Conservation (phyloP, 2,888 invertebrate species). For the Ellobium chinense region DNA sequence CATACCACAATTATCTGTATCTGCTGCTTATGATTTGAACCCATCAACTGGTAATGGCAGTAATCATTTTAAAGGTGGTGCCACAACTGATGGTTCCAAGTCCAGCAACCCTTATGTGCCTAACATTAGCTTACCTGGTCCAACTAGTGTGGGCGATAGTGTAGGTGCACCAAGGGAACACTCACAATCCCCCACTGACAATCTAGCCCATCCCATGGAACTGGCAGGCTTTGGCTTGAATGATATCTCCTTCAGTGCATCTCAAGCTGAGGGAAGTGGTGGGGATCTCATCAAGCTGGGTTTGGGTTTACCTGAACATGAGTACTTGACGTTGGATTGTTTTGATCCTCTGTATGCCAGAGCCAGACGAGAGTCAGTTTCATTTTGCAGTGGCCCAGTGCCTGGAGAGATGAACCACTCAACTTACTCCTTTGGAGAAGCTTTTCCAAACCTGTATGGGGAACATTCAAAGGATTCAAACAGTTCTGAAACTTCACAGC, state of each 20-base stretch:
- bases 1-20: background rate
- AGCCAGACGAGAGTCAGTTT: slow-evolving; percentile 63
- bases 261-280: slow-evolving; percentile 20
- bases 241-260: background rate
- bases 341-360: slow-evolving; percentile 70
- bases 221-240: slow-evolving; percentile 45
- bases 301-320: slow-evolving; percentile 54
- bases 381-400: slow-evolving; percentile 1
- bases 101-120: slow-evolving; percentile 31
- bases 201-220: background rate
- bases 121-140: slow-evolving; percentile 27
- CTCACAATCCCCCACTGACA: slow-evolving; percentile 3
- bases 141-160: slow-evolving; percentile 39
- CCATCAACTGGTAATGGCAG: background rate
- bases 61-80: too few species aligned
- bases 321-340: slow-evolving; percentile 69
- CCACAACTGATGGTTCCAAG: slow-evolving; percentile 18
- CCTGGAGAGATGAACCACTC: background rate
- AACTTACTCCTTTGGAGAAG: slow-evolving; percentile 54
- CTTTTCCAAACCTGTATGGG: slow-evolving; percentile 48
- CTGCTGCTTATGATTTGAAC: slow-evolving; percentile 37
- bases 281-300: slow-evolving; percentile 61
- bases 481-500: too few species aligned
- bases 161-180: background rate
- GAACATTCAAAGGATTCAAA: background rate